Evolutionary conservation across 2,797 vertebrate genomes (phyloP).

Genomic region (Eulemur mongoz): DNA sequence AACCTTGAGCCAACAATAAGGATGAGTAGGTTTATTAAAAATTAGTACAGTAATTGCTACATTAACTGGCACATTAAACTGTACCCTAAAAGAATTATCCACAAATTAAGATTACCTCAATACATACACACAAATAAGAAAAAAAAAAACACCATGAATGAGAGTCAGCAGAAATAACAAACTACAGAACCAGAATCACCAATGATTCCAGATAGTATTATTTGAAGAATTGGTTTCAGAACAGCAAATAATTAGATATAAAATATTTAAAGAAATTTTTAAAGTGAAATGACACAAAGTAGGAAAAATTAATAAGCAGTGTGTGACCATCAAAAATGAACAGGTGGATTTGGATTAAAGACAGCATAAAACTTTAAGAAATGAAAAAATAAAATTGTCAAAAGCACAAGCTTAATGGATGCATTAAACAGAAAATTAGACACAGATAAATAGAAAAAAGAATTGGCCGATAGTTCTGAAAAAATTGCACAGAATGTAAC

Average conservation of each 20-base stretch:
- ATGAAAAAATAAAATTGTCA: background rate
- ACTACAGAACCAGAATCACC: background rate
- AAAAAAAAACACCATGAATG: background rate
- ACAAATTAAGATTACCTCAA: background rate
- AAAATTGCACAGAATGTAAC: background rate
- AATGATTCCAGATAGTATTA: background rate
- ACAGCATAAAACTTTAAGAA: background rate
- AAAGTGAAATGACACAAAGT: background rate
- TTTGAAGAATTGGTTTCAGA: background rate
- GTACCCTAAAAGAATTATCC: background rate
- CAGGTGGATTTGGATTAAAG: background rate
- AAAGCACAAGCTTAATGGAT: background rate
- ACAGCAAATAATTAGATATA: background rate
- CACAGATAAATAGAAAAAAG: background rate
- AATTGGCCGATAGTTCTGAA: background rate
- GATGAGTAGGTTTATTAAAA: background rate
- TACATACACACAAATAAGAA: background rate
- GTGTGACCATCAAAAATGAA: background rate
- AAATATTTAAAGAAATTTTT: background rate
- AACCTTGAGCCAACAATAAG: background rate
- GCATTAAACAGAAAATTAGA: background rate
- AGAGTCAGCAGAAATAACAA: background rate
- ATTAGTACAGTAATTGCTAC: background rate
- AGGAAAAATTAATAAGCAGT: background rate
- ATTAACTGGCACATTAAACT: background rate